Evolutionary conservation across 2,113 vertebrate genomes (phyloP).

Genomic region (Heterotilapia buettikoferi): DNA sequence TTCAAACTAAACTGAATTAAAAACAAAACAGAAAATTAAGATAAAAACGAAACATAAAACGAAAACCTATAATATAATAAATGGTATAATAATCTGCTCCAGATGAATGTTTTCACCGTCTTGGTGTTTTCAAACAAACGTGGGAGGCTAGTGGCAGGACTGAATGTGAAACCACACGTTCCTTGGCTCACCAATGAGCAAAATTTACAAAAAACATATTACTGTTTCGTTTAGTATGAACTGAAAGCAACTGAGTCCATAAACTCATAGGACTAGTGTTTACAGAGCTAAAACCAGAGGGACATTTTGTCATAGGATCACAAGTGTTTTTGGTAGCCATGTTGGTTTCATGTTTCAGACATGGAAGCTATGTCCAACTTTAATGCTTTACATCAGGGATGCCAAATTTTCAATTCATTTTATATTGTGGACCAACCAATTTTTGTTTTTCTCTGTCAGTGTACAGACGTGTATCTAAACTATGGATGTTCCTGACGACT

Average conservation of each 20-base stretch:
- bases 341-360: background rate
- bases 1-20: background rate
- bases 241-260: background rate
- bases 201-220: background rate
- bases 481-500: background rate
- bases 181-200: background rate
- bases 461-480: background rate
- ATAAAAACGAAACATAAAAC: background rate
- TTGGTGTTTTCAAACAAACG: background rate
- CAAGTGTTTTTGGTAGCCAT: background rate
- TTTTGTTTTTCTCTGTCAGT: background rate
- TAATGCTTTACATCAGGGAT: background rate
- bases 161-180: background rate
- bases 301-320: background rate
- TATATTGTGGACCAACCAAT: background rate
- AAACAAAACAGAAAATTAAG: background rate
- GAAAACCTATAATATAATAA: background rate
- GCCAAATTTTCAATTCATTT: background rate
- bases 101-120: background rate
- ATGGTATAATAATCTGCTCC: background rate
- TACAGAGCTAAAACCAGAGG: background rate
- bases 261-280: background rate
- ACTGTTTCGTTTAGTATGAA: background rate
- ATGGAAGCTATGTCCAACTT: background rate
- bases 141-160: background rate